Evolutionary conservation across 2,797 vertebrate species (phyloP), one percentile per base, ranked within the genome.

Genomic region (Gephyroberyx darwinii): DNA sequence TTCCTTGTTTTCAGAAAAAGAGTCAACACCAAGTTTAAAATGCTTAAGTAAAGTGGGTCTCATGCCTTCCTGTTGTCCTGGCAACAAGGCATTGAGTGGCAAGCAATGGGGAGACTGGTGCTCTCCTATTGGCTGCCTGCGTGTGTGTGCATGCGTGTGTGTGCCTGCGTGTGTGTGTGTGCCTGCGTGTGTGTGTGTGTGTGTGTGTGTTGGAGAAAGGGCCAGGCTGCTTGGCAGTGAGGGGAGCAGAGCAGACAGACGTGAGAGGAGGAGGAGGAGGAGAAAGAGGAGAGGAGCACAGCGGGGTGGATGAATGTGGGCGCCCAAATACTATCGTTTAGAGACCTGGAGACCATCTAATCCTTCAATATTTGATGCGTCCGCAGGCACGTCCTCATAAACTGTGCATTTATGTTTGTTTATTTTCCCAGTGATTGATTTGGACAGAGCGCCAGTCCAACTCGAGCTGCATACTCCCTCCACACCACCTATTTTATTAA

Each of bases 11-110:
- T 90, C 67, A 63, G 75, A 59, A 58, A 81, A 85, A 85, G 81
- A 93, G 87, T 93, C 90, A 92, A 90, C 90, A 91, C 78, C 90
- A 92, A 93, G 89, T 93, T 92, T 88, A 86, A 92, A 91, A 92
- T 84, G 87, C 88, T 91, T 67, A 88, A 90, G 77, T 87, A 88
- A 92, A 93, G 91, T 90, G 92, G 93, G 90, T 92, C 92, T 93
- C 90, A 92, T 93, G 93, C 91, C 90, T 93, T 87, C 89, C 91
- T 89, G 94, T 94, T 90, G 93, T 93, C 94, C 91, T 93, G 92
- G 93, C 90, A 94, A 94, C 94, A 93, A 92, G 91, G 89, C 89
- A 85, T 87, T 93, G 93, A 94, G 93, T 93, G 92, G 93, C 92
- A 93, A 92, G 92, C 90, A 90, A 93, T 92, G 90, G 92, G 92